A percentile compares a stretch with the other conserved stretches of the same genome.
phyloP scores from a whole-genome alignment of 2,888 invertebrate species.

The Pristionchus entomophagus region DNA sequence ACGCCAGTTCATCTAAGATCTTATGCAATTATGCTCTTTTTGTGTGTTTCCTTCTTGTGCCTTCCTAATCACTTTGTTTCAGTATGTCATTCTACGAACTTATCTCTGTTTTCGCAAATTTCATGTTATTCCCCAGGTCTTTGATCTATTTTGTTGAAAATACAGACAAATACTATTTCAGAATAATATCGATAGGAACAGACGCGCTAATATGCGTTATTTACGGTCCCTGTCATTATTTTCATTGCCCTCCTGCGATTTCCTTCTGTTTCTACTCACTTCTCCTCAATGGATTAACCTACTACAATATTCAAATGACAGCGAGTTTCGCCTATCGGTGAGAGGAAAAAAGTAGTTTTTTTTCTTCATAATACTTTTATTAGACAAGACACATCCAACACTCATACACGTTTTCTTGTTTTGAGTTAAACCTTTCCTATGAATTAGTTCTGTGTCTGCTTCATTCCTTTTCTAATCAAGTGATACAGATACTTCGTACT shows the following conservation, averaged over 20 bases:
- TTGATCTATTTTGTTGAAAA: background rate
- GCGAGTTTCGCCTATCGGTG: background rate
- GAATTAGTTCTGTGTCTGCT: background rate
- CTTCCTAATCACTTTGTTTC: background rate
- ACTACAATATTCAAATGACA: background rate
- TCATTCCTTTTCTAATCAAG: background rate
- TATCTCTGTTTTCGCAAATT: background rate
- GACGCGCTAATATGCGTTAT: background rate
- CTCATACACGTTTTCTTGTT: too few species aligned
- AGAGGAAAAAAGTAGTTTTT: too few species aligned
- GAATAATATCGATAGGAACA: background rate
- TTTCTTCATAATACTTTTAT: background rate
- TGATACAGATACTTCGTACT: background rate
- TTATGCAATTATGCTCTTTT: background rate
- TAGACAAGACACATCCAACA: too few species aligned
- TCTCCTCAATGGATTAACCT: background rate
- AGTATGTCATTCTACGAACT: background rate
- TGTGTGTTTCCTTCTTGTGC: background rate
- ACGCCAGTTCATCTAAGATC: too few species aligned
- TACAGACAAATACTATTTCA: background rate
- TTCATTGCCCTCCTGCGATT: background rate
- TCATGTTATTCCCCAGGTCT: background rate
- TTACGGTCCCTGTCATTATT: background rate
- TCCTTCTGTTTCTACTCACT: background rate
- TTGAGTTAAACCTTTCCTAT: background rate